A percentile compares a stretch with the other conserved stretches of the same genome.
Conservation (phyloP, 2,797 vertebrate genomes). For the Brachymystax lenok region DNA sequence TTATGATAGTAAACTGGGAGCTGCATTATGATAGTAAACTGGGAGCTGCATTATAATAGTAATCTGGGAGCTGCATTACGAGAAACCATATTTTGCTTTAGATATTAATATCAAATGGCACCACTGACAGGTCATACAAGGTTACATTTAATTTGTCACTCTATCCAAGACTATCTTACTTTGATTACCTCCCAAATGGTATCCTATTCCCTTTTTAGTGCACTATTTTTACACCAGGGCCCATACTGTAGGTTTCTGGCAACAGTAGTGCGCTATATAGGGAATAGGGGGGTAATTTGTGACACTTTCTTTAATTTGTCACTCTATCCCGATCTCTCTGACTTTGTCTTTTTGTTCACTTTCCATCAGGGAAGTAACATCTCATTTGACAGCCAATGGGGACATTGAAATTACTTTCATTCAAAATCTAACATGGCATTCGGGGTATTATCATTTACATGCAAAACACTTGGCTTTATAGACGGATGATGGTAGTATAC, state of each 20-base stretch:
- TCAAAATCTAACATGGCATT: constrained; percentile 90
- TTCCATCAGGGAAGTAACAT: constrained; percentile 91
- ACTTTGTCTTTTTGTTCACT: constrained; percentile 89
- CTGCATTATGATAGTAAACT: no score
- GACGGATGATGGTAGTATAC: constrained; percentile 80
- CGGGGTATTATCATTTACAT: constrained; percentile 90
- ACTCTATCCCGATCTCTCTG: constrained; percentile 64
- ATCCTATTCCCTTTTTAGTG: neutral
- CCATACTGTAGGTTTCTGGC: neutral
- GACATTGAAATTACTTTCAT: constrained; percentile 87
- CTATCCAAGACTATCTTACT: neutral
- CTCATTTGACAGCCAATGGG: constrained; percentile 81
- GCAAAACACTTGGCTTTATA: constrained; percentile 74
- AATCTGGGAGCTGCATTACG: constrained; percentile 91
- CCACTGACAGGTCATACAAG: constrained; percentile 96
- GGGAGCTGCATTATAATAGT: constrained; percentile 61
- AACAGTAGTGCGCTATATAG: constrained; percentile 46
- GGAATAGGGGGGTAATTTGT: no score
- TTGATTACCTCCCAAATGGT: neutral
- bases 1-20: no score
- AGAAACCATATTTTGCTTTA: constrained; percentile 92
- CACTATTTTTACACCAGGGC: neutral
- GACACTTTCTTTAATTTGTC: constrained; percentile 48
- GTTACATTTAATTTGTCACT: constrained; percentile 97
- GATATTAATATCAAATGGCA: constrained; percentile 99